Base-by-base conservation (phyloP, 1,140 invertebrate genomes). In the Drosophila bocqueti region DNA sequence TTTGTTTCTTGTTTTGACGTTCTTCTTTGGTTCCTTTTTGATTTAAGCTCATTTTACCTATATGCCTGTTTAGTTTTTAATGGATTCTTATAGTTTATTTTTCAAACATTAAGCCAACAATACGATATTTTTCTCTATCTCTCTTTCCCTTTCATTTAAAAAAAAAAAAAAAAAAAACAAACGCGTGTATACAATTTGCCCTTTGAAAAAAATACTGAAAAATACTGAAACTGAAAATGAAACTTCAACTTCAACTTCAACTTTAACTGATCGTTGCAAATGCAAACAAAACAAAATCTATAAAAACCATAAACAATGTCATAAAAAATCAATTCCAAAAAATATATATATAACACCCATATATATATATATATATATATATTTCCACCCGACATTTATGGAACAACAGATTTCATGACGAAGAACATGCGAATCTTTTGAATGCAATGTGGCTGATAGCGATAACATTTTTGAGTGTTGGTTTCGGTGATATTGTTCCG, bases 381-480 rank as follows among this genome's bases (percentile, higher is more conserved):
- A 60, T 59, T 74, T 63, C 38, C 24, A 74, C 29, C 34, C 34
- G 36, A 49, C 38, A 54, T 45, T 76, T 60, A 82, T 81, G 69
- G 90, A 91, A 91, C 54, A 38, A 55, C 94, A 99, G 98, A 95
- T 98, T 97, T 95, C 97, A 98, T 94, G 98, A 99, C 93, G 97
- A 97, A 94, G 97, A 98, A 94, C 98, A 99, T 94, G 98, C 97
- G 92, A 99, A 99, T 94, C 96, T 99, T 91, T 95, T 99, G 91
- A 99, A 99, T 95, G 97, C 98, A 87, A 99, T 99, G 98, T 99
- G 98, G 98, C 96, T 99, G 94, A 99, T 99, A 94, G 97, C 98
- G 91, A 99, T 98, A 93, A 99, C 98, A 90, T 98, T 99, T 95
- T 96, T 99, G 90, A 99, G 98, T 94, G 98, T 99, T 93, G 98